Base-by-base conservation (phyloP, 1,140 invertebrate genomes). In the Diorhabda sublineata region DNA sequence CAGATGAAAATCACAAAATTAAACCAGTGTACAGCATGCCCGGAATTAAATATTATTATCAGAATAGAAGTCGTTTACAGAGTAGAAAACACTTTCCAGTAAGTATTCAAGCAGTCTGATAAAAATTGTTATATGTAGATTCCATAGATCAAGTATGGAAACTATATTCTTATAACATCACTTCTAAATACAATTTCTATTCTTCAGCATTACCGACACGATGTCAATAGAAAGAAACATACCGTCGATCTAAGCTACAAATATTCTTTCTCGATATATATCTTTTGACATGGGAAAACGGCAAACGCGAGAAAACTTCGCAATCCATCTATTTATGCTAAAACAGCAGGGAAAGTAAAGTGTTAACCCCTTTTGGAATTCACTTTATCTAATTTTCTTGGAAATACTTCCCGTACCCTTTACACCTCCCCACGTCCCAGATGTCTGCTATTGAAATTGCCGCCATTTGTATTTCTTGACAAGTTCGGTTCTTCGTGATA, bases 201-300 rank as follows among this genome's bases (percentile, higher is more conserved):
- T 26, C 26, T 26, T 26, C 26, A 26, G 26, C 1, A 26, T 26
- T 26, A 52, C n/a, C 47, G 2, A 52, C n/a, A 3, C 47, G 6
- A 4, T n/a, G n/a, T 52, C 47, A 52, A 52, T 52, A 52, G 4
- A 52, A 8, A n/a, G 47, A 8, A 52, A n/a, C n/a, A 52, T n/a
- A 52, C 6, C 47, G 6, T 52, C 47, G 47, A 52, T n/a, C 6
- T n/a, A n/a, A 52, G 47, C 2, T 52, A 52, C 47, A 52, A 52
- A 52, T 52, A 52, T 52, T 52, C 47, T 52, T 52, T n/a, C n/a
- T n/a, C 47, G 47, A 52, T 52, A 52, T 52, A 52, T 52, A 52
- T 52, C 47, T 52, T 52, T 52, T 52, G 47, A 52, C 47, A 52
- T 52, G 47, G 47, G 47, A 52, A 52, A 52, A 52, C 47, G n/a